Percentiles rank a stretch among this genome's conserved stretches.
phyloP scores from a whole-genome alignment of 2,888 invertebrate species.

The Tuberolachnus salignus region DNA sequence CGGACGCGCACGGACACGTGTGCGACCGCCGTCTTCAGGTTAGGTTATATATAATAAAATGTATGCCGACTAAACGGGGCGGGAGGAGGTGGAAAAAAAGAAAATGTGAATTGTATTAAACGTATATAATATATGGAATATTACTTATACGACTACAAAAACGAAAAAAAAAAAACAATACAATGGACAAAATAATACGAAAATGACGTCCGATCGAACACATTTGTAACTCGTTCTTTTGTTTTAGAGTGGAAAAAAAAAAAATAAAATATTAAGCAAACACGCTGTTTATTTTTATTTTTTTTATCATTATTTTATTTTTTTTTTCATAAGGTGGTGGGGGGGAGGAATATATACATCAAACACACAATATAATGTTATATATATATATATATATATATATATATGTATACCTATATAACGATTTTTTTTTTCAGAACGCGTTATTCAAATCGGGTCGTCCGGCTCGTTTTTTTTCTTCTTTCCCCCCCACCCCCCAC shows the following conservation, averaged over 20 bases:
- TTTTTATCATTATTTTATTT: not conserved
- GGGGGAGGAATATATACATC: too few relatives aligned
- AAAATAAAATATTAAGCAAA: constrained; percentile 2
- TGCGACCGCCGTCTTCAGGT: too few relatives aligned
- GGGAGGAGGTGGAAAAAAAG: too few relatives aligned
- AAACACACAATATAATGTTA: too few relatives aligned
- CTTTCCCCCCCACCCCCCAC: not conserved
- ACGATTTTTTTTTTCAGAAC: not conserved
- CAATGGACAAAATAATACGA: not conserved
- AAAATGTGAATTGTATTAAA: not conserved
- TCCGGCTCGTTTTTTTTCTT: too few relatives aligned
- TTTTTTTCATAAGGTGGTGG: not conserved
- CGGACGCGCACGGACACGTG: too few relatives aligned
- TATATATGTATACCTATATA: not conserved
- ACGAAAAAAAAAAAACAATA: not conserved
- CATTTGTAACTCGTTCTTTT: not conserved
- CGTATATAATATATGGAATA: not conserved
- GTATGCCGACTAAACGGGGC: too few relatives aligned
- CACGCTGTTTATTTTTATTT: not conserved
- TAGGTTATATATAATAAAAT: too few relatives aligned
- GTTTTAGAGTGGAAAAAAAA: constrained; percentile 1
- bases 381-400: not conserved
- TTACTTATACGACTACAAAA: too few relatives aligned
- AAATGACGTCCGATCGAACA: not conserved
- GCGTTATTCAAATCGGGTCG: constrained; percentile 17